Evolutionary conservation across 2,113 vertebrate genomes (phyloP).

Genomic region (Cinclus mexicanus): DNA sequence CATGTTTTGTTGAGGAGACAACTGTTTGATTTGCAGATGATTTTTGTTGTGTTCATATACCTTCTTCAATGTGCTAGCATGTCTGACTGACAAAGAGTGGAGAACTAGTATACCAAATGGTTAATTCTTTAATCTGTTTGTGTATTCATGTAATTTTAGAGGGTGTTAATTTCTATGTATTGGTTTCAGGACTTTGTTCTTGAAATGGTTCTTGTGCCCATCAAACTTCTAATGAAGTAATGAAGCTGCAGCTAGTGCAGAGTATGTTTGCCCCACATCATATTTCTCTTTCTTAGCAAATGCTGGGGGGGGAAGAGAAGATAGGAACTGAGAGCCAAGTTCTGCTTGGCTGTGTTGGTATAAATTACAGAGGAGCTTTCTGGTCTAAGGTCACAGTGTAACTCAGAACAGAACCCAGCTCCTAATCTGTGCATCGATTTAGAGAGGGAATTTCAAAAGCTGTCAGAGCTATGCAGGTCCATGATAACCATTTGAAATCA

Average conservation of each 20-base stretch:
- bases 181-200: constrained; percentile 1
- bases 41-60: constrained; percentile 47
- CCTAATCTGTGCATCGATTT: background rate
- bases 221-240: constrained; percentile 30
- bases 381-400: background rate
- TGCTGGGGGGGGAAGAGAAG: background rate
- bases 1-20: constrained; percentile 53
- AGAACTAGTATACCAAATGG: constrained; percentile 53
- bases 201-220: background rate
- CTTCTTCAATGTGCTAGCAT: constrained; percentile 57
- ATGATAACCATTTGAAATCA: background rate
- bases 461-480: background rate
- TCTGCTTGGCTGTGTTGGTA: background rate
- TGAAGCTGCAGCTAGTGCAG: constrained; percentile 7
- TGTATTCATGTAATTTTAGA: constrained; percentile 3
- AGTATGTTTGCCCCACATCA: background rate
- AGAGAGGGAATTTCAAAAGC: constrained; percentile 1
- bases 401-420: background rate
- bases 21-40: constrained; percentile 54
- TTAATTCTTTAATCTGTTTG: constrained; percentile 47
- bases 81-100: constrained; percentile 47
- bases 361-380: background rate
- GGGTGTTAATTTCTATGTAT: background rate
- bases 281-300: constrained; percentile 15
- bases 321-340: background rate